These are phyloP conservation scores for Lydus trimaculatus DNA, from an alignment of 2,888 invertebrate species.

Conservation along the genomic window DNA sequence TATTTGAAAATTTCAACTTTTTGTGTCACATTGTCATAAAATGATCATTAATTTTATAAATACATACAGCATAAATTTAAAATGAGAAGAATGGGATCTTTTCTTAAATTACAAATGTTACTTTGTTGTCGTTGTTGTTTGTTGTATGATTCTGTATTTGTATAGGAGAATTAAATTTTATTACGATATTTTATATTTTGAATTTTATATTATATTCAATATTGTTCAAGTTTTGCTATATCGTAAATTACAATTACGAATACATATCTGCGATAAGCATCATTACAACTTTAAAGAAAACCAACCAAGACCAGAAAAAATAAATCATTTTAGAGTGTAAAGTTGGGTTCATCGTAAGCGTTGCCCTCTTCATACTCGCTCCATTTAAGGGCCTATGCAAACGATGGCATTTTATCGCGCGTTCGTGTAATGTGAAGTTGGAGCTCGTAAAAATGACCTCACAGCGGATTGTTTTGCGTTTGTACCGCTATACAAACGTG, in stretches of 20 bases:
- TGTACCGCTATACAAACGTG: too few relatives aligned
- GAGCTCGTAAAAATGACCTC: too few relatives aligned
- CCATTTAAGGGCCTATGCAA: too few relatives aligned
- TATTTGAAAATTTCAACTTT: background rate
- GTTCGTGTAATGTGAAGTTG: too few relatives aligned
- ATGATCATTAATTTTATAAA: background rate
- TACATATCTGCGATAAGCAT: background rate
- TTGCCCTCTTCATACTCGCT: too few relatives aligned
- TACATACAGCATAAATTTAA: background rate
- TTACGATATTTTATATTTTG: slow-evolving; percentile 32
- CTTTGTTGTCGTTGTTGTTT: slow-evolving; percentile 39
- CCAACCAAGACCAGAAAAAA: background rate
- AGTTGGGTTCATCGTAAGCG: too few relatives aligned
- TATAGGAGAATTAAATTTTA: slow-evolving; percentile 50
- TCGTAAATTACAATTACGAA: slow-evolving; percentile 37
- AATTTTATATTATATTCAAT: slow-evolving; percentile 23
- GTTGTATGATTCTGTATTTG: slow-evolving; percentile 38
- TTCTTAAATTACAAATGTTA: slow-evolving; percentile 18
- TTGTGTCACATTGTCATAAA: background rate
- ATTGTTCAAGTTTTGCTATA: background rate
- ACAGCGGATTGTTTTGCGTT: too few relatives aligned
- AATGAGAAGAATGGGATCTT: background rate
- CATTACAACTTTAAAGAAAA: background rate
- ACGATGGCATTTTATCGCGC: too few relatives aligned
- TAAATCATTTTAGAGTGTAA: too few relatives aligned